Conservation (phyloP, 2,113 vertebrate genomes). For the Mormyrus iriodes region DNA sequence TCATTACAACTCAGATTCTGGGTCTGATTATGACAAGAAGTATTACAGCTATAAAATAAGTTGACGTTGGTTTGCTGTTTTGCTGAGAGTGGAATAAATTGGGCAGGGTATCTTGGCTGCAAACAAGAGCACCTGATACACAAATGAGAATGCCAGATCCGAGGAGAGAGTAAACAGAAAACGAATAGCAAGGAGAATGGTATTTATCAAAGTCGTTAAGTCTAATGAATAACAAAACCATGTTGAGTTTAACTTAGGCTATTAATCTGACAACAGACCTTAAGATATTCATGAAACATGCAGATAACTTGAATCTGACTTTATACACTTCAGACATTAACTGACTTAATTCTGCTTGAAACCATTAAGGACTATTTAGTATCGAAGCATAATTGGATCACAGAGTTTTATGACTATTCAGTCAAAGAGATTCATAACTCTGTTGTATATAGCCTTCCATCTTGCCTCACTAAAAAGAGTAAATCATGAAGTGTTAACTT, state of each 20-base stretch:
- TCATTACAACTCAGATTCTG: not conserved
- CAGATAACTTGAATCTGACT: not conserved
- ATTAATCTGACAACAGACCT: not conserved
- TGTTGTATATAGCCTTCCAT: not conserved
- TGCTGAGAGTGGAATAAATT: not conserved
- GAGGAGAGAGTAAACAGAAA: not conserved
- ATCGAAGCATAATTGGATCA: not conserved
- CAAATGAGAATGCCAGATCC: not conserved
- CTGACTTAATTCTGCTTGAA: not conserved
- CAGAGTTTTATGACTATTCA: not conserved
- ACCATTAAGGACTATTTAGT: not conserved
- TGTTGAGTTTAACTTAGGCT: not conserved
- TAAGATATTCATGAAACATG: not conserved
- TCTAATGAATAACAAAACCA: not conserved
- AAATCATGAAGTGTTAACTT: not conserved
- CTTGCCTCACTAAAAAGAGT: not conserved
- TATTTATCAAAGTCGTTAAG: not conserved
- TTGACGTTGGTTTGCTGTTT: not conserved
- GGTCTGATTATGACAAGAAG: not conserved
- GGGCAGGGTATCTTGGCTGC: not conserved
- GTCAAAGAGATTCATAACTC: not conserved
- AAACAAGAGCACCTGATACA: not conserved
- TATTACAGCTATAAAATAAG: not conserved
- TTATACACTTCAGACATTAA: not conserved
- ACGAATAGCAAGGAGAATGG: not conserved